phyloP scores from a whole-genome alignment of 2,797 vertebrate genomes.

The Carapus acus region DNA sequence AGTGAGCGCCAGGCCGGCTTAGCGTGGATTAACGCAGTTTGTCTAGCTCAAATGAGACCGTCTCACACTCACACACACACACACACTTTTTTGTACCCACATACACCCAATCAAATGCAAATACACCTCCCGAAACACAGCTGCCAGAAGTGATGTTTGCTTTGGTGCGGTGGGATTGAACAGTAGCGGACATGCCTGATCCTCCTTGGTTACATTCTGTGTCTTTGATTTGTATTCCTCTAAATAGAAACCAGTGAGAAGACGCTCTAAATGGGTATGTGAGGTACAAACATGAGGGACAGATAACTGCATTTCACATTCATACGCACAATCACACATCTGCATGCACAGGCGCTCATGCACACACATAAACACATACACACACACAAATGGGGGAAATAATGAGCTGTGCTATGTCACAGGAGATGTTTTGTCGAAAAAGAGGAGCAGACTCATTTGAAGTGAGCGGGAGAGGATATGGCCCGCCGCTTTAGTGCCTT shows the following conservation, averaged over 20 bases:
- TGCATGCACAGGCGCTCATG: constrained; percentile 3
- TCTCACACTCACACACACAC: constrained; percentile 44
- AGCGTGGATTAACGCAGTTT: constrained; percentile 55
- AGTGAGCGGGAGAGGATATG: constrained; percentile 35
- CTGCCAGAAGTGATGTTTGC: constrained; percentile 47
- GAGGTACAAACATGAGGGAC: constrained; percentile 37
- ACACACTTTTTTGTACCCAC: constrained; percentile 45
- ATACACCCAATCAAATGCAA: constrained; percentile 44
- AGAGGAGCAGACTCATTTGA: constrained; percentile 40
- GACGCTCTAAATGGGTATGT: constrained; percentile 51
- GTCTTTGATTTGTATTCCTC: constrained; percentile 62
- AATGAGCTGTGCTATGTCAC: constrained; percentile 32
- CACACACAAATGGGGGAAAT: constrained; percentile 19
- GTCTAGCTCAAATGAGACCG: constrained; percentile 48
- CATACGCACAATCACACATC: too few relatives aligned
- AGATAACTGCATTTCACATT: constrained; percentile 28
- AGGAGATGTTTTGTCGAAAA: constrained; percentile 49
- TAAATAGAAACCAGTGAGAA: constrained; percentile 71
- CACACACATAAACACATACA: constrained; percentile 8
- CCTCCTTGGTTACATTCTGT: constrained; percentile 52
- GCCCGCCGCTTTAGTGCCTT: constrained; percentile 30
- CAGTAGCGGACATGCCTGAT: constrained; percentile 49
- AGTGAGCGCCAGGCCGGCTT: constrained; percentile 45
- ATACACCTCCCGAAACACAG: constrained; percentile 40
- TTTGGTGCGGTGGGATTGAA: constrained; percentile 26